Percentiles rank a stretch among this genome's conserved stretches.
phyloP scores from a whole-genome alignment of 2,113 vertebrate species.

The Alethe diademata region DNA sequence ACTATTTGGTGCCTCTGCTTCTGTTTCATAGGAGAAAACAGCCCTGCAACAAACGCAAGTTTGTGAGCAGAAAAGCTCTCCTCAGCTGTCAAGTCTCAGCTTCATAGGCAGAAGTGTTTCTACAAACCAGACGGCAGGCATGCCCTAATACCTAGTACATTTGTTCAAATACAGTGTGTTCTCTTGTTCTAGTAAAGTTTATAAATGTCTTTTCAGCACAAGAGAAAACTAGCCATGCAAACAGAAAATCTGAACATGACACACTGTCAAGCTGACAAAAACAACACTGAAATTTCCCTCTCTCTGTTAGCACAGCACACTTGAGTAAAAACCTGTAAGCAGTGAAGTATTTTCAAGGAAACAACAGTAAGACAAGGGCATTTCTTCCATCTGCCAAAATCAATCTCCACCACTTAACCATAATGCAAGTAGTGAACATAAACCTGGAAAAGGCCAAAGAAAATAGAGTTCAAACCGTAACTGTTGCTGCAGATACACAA shows the following conservation, averaged over 20 bases:
- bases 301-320: background rate
- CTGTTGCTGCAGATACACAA: background rate
- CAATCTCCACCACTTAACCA: background rate
- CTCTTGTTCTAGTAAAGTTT: background rate
- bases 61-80: background rate
- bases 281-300: background rate
- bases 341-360: background rate
- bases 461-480: background rate
- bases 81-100: background rate
- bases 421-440: background rate
- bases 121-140: background rate
- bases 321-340: background rate
- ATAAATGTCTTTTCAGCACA: background rate
- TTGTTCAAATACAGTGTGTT: background rate
- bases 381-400: background rate
- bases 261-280: background rate
- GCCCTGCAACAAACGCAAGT: background rate
- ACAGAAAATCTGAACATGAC: background rate
- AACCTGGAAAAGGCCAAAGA: background rate
- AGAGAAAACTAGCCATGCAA: background rate
- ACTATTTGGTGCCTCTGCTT: background rate
- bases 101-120: background rate
- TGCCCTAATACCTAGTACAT: background rate
- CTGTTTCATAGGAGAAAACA: background rate
- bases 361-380: background rate